Conservation (phyloP, 2,888 invertebrate genomes). For the Apamea epomidion region DNA sequence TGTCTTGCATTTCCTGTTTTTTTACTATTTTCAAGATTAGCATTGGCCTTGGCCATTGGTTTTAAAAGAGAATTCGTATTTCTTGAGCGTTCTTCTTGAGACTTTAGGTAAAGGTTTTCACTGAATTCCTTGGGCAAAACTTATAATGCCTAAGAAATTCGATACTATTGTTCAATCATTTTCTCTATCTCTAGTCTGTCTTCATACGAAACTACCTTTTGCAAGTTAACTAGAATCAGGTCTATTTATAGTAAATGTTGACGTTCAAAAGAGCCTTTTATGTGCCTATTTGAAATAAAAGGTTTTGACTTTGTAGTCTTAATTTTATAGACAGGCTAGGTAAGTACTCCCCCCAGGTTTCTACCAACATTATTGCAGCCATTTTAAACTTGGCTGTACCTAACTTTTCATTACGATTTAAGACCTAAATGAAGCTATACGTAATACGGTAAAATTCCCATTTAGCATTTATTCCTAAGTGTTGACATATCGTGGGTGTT, state of each 20-base stretch:
- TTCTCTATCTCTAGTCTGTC: neutral
- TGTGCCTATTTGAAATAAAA: too few relatives aligned
- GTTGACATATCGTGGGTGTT: conserved; percentile 65
- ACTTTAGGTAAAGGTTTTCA: neutral
- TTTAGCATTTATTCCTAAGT: conserved; percentile 44
- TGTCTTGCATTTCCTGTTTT: neutral
- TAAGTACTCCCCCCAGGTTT: neutral
- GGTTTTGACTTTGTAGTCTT: too few relatives aligned
- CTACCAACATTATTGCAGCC: neutral
- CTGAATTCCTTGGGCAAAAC: neutral
- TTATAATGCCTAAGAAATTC: too few relatives aligned
- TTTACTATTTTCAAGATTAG: neutral
- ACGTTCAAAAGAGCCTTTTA: too few relatives aligned
- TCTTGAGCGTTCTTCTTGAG: neutral
- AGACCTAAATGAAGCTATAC: neutral
- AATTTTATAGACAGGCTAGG: neutral
- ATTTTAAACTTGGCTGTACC: neutral
- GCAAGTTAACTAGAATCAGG: too few relatives aligned
- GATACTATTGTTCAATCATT: neutral
- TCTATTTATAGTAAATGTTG: too few relatives aligned
- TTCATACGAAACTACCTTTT: too few relatives aligned
- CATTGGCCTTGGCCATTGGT: neutral
- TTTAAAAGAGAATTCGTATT: neutral
- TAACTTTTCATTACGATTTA: neutral
- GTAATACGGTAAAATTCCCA: conserved; percentile 20